These are phyloP conservation scores for Dicrurus megarhynchus DNA, from an alignment of 2,113 vertebrate genomes.

Conservation along the genomic window DNA sequence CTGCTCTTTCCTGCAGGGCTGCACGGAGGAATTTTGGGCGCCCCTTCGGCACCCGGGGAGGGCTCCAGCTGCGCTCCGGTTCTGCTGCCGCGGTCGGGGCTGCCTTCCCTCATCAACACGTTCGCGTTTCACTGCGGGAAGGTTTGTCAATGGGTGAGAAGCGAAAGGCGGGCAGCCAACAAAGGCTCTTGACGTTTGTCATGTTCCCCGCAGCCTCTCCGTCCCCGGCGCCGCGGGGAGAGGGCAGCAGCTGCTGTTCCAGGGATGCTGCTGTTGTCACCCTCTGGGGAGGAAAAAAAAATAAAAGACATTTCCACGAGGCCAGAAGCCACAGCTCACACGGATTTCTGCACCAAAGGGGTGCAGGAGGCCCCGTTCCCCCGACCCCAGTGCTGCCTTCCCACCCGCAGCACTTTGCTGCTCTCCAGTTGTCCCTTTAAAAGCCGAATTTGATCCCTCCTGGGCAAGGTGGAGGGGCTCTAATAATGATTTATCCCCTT, in stretches of 20 bases:
- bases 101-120: rapidly evolving
- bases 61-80: rapidly evolving
- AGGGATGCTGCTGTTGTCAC: neutral
- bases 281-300: neutral
- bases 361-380: rapidly evolving
- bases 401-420: neutral
- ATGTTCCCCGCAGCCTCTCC: neutral
- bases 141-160: neutral
- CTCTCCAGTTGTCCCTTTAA: neutral
- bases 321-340: rapidly evolving
- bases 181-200: neutral
- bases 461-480: neutral
- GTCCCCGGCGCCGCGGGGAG: neutral
- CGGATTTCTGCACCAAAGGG: rapidly evolving
- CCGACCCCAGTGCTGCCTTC: neutral
- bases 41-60: neutral
- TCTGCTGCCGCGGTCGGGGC: rapidly evolving
- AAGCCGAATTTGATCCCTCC: neutral
- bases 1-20: rapidly evolving
- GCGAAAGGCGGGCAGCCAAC: rapidly evolving
- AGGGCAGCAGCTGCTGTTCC: neutral
- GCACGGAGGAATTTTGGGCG: rapidly evolving
- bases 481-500: rapidly evolving
- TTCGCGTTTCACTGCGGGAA: neutral
- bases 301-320: neutral